Percentiles rank a stretch among this genome's conserved stretches.
These are phyloP conservation scores for Odontocolon sp. DNA, from an alignment of 2,888 invertebrate species.

Conservation along the genomic window DNA sequence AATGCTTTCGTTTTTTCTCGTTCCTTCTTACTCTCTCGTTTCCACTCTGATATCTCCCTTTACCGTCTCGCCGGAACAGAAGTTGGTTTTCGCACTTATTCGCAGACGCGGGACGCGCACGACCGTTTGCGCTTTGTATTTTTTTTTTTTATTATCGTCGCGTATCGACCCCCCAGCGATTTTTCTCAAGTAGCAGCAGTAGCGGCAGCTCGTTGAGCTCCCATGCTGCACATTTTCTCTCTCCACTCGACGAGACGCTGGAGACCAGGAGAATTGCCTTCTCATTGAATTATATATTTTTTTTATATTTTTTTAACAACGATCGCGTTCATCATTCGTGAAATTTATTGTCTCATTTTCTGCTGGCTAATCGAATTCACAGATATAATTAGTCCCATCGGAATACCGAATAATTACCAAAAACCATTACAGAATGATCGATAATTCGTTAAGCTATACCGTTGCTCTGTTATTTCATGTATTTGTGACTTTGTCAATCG, in stretches of 20 bases:
- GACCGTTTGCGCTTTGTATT: conserved; percentile 29
- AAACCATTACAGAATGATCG: too few relatives aligned
- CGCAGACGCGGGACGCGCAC: conserved; percentile 56
- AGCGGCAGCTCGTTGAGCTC: conserved; percentile 16
- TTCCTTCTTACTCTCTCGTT: neutral
- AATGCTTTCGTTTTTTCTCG: neutral
- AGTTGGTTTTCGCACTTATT: conserved; percentile 72
- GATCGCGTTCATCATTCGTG: neutral
- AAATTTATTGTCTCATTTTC: neutral
- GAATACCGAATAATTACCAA: too few relatives aligned
- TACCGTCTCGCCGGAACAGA: conserved; percentile 58
- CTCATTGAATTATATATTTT: conserved; percentile 39
- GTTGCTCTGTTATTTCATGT: too few relatives aligned
- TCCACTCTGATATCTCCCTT: neutral
- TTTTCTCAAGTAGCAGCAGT: conserved; percentile 38
- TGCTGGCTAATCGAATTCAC: too few relatives aligned
- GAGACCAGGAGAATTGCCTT: conserved; percentile 29
- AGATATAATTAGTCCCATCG: too few relatives aligned
- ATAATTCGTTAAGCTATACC: too few relatives aligned
- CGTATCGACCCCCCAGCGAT: conserved; percentile 40
- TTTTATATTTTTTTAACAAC: neutral
- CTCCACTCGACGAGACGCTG: neutral
- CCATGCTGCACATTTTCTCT: conserved; percentile 17
- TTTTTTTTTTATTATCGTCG: conserved; percentile 37
- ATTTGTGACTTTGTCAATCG: too few relatives aligned